Evolutionary conservation across 2,797 vertebrate genomes (phyloP).

Genomic region (Chrosomus eos): DNA sequence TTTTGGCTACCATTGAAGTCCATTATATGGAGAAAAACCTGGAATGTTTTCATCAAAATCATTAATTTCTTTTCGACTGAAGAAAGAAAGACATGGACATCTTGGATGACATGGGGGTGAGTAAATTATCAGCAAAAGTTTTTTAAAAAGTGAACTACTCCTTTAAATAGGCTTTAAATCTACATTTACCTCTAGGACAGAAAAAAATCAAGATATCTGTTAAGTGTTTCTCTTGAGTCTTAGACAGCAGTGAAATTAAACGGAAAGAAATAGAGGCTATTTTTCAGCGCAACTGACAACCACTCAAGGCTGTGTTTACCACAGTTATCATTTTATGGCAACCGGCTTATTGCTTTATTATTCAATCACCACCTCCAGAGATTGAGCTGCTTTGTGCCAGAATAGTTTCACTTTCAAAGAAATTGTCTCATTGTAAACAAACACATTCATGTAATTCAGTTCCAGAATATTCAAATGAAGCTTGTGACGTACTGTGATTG

Average conservation of each 20-base stretch:
- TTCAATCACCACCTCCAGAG: not conserved
- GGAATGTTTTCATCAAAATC: no score
- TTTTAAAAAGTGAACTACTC: no score
- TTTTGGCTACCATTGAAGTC: no score
- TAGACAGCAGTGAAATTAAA: not conserved
- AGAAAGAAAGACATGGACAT: no score
- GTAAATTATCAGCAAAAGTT: no score
- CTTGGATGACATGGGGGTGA: no score
- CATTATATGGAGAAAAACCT: no score
- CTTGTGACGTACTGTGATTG: not conserved
- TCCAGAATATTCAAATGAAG: constrained; percentile 5
- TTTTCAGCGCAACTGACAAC: not conserved
- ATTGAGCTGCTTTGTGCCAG: not conserved
- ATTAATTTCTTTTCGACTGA: no score
- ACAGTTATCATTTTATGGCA: not conserved
- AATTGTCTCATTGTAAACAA: not conserved
- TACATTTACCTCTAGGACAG: not conserved
- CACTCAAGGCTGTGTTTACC: not conserved
- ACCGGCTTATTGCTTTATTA: not conserved
- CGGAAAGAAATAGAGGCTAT: not conserved
- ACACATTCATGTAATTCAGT: not conserved
- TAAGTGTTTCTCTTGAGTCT: not conserved
- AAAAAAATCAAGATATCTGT: not conserved
- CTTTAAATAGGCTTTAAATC: not conserved
- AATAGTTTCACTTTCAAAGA: not conserved